Evolutionary conservation across 2,888 invertebrate species (phyloP).

Genomic region (Glaucopsyche alexis): DNA sequence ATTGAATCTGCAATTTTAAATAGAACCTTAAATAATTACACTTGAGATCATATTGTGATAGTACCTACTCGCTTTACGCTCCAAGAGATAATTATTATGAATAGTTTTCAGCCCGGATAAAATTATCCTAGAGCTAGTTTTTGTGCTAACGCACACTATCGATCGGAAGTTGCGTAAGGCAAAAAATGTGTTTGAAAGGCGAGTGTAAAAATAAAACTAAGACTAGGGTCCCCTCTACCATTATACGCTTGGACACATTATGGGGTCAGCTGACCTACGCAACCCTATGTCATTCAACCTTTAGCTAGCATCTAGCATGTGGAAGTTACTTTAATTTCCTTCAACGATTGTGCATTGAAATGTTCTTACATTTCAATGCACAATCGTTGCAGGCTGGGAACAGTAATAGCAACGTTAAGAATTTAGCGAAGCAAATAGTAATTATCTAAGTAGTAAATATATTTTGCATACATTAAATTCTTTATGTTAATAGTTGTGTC

Average conservation of each 20-base stretch:
- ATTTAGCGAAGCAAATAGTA: background rate
- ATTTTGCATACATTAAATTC: too few relatives aligned
- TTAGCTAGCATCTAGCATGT: slow-evolving; percentile 31
- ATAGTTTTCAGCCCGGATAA: too few relatives aligned
- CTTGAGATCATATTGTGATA: too few relatives aligned
- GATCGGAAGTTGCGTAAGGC: slow-evolving; percentile 34
- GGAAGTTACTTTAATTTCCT: slow-evolving; percentile 11
- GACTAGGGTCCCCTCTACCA: slow-evolving; percentile 36
- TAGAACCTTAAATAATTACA: too few relatives aligned
- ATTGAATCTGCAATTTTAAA: too few relatives aligned
- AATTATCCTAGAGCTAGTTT: too few relatives aligned
- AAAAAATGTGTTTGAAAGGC: slow-evolving; percentile 36
- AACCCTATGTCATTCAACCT: slow-evolving; percentile 43
- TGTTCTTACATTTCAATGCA: too few relatives aligned
- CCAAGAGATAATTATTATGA: too few relatives aligned
- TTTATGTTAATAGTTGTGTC: too few relatives aligned
- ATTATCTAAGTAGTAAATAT: too few relatives aligned
- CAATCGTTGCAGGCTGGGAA: background rate
- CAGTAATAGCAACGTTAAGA: background rate
- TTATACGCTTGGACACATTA: slow-evolving; percentile 47
- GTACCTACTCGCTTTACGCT: too few relatives aligned
- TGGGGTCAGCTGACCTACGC: slow-evolving; percentile 45
- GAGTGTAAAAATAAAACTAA: slow-evolving; percentile 41
- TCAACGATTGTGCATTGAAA: background rate
- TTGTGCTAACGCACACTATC: slow-evolving; percentile 27